phyloP scores from a whole-genome alignment of 2,888 invertebrate species.

The Epicampocera succincta region DNA sequence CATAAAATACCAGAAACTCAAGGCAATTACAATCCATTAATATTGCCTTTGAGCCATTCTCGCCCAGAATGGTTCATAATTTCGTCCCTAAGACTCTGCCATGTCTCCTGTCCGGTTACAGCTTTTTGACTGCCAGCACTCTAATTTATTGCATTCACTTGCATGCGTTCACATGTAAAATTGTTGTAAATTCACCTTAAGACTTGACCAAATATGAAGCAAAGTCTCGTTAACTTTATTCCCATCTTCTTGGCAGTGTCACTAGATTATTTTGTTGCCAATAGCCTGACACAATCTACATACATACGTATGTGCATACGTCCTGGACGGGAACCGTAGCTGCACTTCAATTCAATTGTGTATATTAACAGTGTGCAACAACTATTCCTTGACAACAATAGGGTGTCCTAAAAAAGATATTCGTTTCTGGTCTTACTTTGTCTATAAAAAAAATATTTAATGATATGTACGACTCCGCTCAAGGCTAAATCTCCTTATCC shows the following conservation, averaged over 20 bases:
- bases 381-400: too few relatives aligned
- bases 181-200: slow-evolving; percentile 50
- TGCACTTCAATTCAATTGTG: slow-evolving; percentile 47
- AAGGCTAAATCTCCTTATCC: too few relatives aligned
- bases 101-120: slow-evolving; percentile 5
- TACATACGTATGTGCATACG: not conserved
- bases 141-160: slow-evolving; percentile 60
- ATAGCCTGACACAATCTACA: not conserved
- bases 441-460: too few relatives aligned
- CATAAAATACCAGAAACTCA: too few relatives aligned
- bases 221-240: not conserved
- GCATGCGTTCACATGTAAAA: slow-evolving; percentile 62
- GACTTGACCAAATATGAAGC: slow-evolving; percentile 33
- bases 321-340: not conserved
- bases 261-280: not conserved
- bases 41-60: not conserved
- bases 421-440: too few relatives aligned
- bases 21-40: too few relatives aligned
- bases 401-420: too few relatives aligned
- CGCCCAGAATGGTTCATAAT: not conserved
- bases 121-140: slow-evolving; percentile 42
- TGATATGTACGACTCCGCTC: too few relatives aligned
- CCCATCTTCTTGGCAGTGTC: not conserved
- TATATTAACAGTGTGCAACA: not conserved
- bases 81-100: not conserved